Conservation (phyloP, 2,888 invertebrate genomes). For the Colostygia pectinataria region DNA sequence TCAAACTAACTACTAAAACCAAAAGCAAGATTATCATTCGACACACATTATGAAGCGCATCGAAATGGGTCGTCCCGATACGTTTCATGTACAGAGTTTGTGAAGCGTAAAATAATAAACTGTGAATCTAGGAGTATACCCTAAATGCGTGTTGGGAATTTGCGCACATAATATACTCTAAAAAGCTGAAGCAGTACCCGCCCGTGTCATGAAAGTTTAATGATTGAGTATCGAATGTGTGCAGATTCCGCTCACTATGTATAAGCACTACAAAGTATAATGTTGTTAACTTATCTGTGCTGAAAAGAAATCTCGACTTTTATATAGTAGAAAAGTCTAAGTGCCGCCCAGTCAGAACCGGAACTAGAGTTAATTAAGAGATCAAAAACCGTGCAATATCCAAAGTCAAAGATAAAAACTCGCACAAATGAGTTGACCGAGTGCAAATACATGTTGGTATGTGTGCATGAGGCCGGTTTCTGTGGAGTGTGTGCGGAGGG, state of each 20-base stretch:
- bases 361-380: slow-evolving; percentile 2
- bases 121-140: slow-evolving; percentile 33
- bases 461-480: slow-evolving; percentile 54
- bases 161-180: slow-evolving; percentile 36
- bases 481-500: slow-evolving; percentile 77
- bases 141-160: slow-evolving; percentile 35
- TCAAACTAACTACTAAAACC: slow-evolving; percentile 76
- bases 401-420: slow-evolving; percentile 23
- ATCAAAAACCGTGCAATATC: slow-evolving; percentile 25
- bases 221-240: slow-evolving; percentile 29
- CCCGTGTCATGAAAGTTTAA: slow-evolving; percentile 13
- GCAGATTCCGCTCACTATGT: slow-evolving; percentile 37
- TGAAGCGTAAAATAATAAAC: slow-evolving; percentile 59
- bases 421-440: slow-evolving; percentile 39
- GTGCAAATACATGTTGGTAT: slow-evolving; percentile 39
- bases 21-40: slow-evolving; percentile 74
- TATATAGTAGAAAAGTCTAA: neutral
- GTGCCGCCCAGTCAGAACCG: slow-evolving; percentile 5
- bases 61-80: slow-evolving; percentile 48
- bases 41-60: slow-evolving; percentile 59
- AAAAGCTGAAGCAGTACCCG: slow-evolving; percentile 25
- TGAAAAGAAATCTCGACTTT: slow-evolving; percentile 19
- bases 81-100: slow-evolving; percentile 57
- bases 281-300: slow-evolving; percentile 35
- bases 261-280: slow-evolving; percentile 37